Percentiles rank a stretch among this genome's conserved stretches.
Conservation (phyloP, 92 coral and sea anemone species). For the Heteractis magnifica region DNA sequence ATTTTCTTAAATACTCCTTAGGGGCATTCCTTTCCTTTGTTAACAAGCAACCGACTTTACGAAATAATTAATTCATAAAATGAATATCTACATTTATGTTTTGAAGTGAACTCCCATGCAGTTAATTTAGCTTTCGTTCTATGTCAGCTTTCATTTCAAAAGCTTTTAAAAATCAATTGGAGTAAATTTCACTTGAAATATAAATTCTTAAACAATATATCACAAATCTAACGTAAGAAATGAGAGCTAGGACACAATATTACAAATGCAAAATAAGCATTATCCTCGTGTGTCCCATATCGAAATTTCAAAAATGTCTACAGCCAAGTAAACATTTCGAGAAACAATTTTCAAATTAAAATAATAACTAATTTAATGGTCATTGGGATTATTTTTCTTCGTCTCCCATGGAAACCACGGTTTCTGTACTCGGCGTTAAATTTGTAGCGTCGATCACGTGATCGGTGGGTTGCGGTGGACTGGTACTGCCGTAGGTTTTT, state of each 20-base stretch:
- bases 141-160: neutral
- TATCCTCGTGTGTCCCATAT: neutral
- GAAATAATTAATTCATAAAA: too few relatives aligned
- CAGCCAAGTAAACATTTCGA: neutral
- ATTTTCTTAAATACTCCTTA: too few relatives aligned
- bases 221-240: neutral
- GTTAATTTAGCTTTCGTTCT: too few relatives aligned
- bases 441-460: conserved; percentile 94
- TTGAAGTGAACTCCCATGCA: too few relatives aligned
- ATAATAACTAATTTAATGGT: conserved; percentile 12
- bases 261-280: neutral
- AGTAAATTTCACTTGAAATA: neutral
- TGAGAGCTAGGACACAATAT: neutral
- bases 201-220: neutral
- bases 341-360: conserved; percentile 14
- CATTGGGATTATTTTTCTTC: conserved; percentile 48
- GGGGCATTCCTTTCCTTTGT: too few relatives aligned
- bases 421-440: conserved; percentile 84
- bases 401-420: conserved; percentile 74
- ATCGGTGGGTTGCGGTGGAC: conserved; percentile 51
- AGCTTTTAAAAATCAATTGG: neutral
- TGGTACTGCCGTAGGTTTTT: conserved; percentile 72
- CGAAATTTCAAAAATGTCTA: neutral
- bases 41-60: too few relatives aligned
- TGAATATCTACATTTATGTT: too few relatives aligned